Percentiles rank a stretch among this genome's conserved stretches.
Evolutionary conservation across 2,113 vertebrate genomes (phyloP).

Genomic region (Oriolus oriolus): DNA sequence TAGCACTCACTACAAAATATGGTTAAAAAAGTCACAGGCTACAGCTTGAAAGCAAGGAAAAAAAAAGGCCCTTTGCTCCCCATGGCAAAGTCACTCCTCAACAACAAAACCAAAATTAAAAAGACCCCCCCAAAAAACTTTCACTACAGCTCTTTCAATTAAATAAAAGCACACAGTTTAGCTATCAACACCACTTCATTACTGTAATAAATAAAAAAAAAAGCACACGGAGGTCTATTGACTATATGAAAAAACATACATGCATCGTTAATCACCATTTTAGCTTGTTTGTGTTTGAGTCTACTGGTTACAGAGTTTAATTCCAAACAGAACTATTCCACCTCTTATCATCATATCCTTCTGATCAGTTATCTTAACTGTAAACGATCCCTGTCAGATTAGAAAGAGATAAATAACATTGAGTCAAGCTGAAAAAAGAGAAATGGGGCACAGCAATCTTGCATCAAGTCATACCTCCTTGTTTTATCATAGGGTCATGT

Average conservation of each 20-base stretch:
- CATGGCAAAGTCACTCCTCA: constrained; percentile 88
- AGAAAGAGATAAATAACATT: constrained; percentile 98
- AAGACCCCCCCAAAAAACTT: constrained; percentile 74
- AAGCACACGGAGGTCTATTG: constrained; percentile 94
- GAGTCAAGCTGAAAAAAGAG: constrained; percentile 84
- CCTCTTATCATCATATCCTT: constrained; percentile 92
- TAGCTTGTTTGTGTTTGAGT: constrained; percentile 96
- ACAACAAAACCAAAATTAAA: constrained; percentile 80
- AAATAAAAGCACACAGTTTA: constrained; percentile 97
- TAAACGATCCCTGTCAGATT: constrained; percentile 98
- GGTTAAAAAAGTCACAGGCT: constrained; percentile 84
- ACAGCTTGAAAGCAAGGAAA: constrained; percentile 82
- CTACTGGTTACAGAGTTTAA: constrained; percentile 97
- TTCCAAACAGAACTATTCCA: constrained; percentile 95
- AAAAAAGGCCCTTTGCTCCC: constrained; percentile 79
- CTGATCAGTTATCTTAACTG: constrained; percentile 97
- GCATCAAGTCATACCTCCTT: constrained; percentile 76
- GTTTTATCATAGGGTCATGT: constrained; percentile 66
- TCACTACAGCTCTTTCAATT: constrained; percentile 85
- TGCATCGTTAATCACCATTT: constrained; percentile 99
- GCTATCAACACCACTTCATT: constrained; percentile 99
- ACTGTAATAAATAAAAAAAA: constrained; percentile 85
- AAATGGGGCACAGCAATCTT: constrained; percentile 70
- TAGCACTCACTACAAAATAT: constrained; percentile 86
- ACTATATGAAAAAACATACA: constrained; percentile 94